Evolutionary conservation across 2,113 vertebrate species (phyloP).

Genomic region (Ceratotherium simum): DNA sequence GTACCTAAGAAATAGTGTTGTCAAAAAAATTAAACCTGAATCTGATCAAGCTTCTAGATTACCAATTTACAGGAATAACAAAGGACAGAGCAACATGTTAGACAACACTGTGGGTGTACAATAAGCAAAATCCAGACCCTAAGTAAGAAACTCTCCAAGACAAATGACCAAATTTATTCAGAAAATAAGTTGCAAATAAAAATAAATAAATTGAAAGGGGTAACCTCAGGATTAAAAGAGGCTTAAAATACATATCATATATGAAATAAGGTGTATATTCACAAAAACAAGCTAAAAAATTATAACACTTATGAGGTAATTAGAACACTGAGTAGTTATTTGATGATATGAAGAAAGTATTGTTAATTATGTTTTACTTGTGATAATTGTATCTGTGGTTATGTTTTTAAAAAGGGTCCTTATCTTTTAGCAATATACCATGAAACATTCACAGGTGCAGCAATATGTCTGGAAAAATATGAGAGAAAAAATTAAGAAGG

Average conservation of each 20-base stretch:
- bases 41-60: not conserved
- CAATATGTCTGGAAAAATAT: not conserved
- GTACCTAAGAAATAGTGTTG: not conserved
- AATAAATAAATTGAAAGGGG: not conserved
- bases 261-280: not conserved
- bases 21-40: constrained; percentile 4
- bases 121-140: not conserved
- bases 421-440: not conserved
- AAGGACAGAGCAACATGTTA: rapidly evolving
- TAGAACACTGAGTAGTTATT: not conserved
- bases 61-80: not conserved
- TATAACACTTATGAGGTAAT: constrained; percentile 2
- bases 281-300: constrained; percentile 37
- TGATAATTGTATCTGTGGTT: not conserved
- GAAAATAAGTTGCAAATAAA: not conserved
- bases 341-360: not conserved
- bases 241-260: not conserved
- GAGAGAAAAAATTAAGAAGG: not conserved
- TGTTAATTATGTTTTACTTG: not conserved
- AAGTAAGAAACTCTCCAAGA: constrained; percentile 37
- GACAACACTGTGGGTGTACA: not conserved
- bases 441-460: constrained; percentile 11
- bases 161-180: not conserved
- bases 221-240: not conserved
- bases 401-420: not conserved